Evolutionary conservation across 92 coral and sea anemone genomes (phyloP).

Genomic region (Phymanthus crucifer): DNA sequence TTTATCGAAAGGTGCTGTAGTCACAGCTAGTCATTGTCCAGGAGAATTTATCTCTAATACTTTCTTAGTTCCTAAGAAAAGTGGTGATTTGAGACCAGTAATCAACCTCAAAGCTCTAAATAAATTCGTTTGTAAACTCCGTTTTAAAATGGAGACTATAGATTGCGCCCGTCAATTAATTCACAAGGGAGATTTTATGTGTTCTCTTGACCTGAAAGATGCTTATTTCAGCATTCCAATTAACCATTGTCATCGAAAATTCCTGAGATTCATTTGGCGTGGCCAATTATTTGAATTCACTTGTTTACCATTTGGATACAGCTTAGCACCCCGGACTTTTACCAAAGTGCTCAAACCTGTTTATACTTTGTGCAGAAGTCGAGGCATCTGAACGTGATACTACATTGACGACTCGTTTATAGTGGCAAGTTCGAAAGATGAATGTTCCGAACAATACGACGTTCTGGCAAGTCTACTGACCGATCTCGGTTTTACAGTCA

Average conservation of each 20-base stretch:
- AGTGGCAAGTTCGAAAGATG: too few relatives aligned
- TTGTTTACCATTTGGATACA: conserved; percentile 59
- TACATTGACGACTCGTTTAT: conserved; percentile 33
- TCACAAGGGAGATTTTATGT: conserved; percentile 51
- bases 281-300: conserved; percentile 38
- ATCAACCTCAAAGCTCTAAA: conserved; percentile 53
- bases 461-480: too few relatives aligned
- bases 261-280: conserved; percentile 46
- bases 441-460: too few relatives aligned
- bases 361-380: conserved; percentile 10
- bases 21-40: too few relatives aligned
- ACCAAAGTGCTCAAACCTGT: conserved; percentile 60
- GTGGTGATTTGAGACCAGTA: conserved; percentile 51
- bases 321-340: conserved; percentile 61
- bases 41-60: conserved; percentile 1
- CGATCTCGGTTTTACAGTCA: too few relatives aligned
- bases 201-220: conserved; percentile 55
- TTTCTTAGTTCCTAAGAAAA: conserved; percentile 51
- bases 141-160: conserved; percentile 61
- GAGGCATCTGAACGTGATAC: conserved; percentile 20
- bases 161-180: conserved; percentile 20
- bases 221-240: conserved; percentile 67
- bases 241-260: conserved; percentile 35
- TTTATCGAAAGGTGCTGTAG: too few relatives aligned
- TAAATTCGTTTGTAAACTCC: conserved; percentile 50